Conservation (phyloP, 2,797 vertebrate genomes). For the Adrianichthys oophorus region DNA sequence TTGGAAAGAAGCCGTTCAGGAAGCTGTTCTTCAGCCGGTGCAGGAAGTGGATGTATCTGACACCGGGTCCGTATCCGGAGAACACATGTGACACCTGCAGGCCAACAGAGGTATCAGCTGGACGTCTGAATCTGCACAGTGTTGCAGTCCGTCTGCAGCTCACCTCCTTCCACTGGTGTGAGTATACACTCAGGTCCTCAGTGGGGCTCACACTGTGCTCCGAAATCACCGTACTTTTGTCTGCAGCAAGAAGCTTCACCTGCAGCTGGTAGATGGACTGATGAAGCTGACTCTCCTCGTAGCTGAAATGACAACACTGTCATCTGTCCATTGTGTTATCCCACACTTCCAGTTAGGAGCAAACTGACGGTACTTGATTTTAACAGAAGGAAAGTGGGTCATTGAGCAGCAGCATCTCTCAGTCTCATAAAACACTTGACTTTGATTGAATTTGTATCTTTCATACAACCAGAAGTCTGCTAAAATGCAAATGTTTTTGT, state of each 20-base stretch:
- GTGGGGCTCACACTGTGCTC: constrained; percentile 67
- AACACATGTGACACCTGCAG: constrained; percentile 86
- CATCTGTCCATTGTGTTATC: neutral
- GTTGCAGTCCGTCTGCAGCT: neutral
- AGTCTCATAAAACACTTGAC: too few relatives aligned
- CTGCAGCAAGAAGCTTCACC: constrained; percentile 80
- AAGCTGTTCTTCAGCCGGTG: constrained; percentile 83
- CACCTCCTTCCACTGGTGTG: constrained; percentile 81
- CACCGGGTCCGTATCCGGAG: constrained; percentile 82
- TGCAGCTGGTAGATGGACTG: constrained; percentile 79
- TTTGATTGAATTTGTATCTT: too few relatives aligned
- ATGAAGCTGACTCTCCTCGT: constrained; percentile 84
- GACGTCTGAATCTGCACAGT: neutral
- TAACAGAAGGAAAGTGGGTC: neutral
- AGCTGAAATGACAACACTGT: constrained; percentile 68
- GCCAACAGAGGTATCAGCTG: constrained; percentile 30
- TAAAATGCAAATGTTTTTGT: too few relatives aligned
- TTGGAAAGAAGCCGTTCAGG: constrained; percentile 71
- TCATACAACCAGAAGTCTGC: too few relatives aligned
- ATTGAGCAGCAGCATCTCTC: too few relatives aligned
- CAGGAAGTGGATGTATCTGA: constrained; percentile 77
- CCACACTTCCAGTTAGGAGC: neutral
- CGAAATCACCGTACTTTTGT: constrained; percentile 75
- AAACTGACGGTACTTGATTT: too few relatives aligned
- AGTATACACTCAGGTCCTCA: constrained; percentile 62